phyloP scores from a whole-genome alignment of 2,797 vertebrate genomes.

The Alca torda region DNA sequence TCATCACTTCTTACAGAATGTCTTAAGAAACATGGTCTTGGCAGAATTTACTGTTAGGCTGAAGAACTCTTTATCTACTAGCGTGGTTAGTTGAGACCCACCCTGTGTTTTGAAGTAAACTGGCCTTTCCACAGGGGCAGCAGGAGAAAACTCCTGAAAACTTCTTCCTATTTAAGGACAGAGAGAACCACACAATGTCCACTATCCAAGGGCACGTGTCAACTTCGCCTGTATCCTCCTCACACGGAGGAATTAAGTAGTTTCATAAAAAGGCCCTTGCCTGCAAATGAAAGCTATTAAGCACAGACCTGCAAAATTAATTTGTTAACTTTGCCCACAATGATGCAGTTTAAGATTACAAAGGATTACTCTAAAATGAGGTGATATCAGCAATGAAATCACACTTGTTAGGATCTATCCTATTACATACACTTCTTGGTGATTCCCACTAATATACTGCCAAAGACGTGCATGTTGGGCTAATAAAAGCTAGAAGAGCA shows the following conservation, averaged over 20 bases:
- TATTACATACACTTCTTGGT: background rate
- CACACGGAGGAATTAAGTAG: background rate
- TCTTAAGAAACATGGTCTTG: background rate
- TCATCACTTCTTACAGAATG: background rate
- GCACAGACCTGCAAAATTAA: background rate
- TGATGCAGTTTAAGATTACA: background rate
- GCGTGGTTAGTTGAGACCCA: background rate
- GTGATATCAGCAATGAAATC: background rate
- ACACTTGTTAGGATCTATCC: background rate
- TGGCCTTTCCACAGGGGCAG: background rate
- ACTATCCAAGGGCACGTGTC: background rate
- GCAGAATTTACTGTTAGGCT: background rate
- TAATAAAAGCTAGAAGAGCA: background rate
- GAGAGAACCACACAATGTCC: background rate
- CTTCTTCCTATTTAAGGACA: background rate
- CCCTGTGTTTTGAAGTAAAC: background rate
- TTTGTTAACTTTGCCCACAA: background rate
- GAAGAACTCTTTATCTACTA: background rate
- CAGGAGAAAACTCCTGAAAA: slow-evolving; percentile 5
- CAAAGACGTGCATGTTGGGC: background rate
- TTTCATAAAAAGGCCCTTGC: background rate
- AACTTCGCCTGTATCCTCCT: background rate
- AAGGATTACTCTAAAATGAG: background rate
- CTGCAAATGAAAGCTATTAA: background rate
- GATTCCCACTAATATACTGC: background rate